Evolutionary conservation across 2,888 invertebrate genomes (phyloP).

Genomic region (Acronicta alni): DNA sequence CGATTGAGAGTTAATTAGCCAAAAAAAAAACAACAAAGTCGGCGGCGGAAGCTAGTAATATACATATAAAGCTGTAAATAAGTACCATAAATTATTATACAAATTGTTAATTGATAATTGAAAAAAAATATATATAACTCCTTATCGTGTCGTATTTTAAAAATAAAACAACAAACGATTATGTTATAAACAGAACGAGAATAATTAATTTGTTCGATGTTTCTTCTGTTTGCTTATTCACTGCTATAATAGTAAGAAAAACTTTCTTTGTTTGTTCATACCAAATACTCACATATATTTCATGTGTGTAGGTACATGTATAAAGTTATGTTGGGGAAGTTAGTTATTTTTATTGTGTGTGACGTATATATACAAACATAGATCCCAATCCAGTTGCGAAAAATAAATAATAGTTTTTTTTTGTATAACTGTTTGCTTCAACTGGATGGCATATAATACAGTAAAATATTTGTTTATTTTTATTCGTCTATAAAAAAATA

Average conservation of each 20-base stretch:
- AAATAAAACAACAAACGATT: conserved; percentile 8
- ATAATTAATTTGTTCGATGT: conserved; percentile 26
- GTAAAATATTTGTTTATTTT: conserved; percentile 39
- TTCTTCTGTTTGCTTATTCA: conserved; percentile 33
- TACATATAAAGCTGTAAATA: no score
- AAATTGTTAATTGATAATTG: no score
- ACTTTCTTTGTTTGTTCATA: conserved; percentile 43
- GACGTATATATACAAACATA: conserved; percentile 33
- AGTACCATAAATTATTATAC: no score
- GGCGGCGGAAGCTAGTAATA: no score
- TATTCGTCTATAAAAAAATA: neutral
- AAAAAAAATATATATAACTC: neutral
- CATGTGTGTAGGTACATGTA: conserved; percentile 36
- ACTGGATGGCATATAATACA: no score
- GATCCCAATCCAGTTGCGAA: conserved; percentile 20
- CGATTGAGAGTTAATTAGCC: no score
- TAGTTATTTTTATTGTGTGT: conserved; percentile 50
- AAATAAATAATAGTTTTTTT: conserved; percentile 8
- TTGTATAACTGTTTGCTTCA: no score
- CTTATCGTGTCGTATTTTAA: neutral
- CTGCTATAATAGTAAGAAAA: conserved; percentile 37
- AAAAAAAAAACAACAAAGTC: no score
- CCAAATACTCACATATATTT: conserved; percentile 26
- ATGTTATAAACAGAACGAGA: conserved; percentile 27
- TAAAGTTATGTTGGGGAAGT: conserved; percentile 48